Evolutionary conservation across 2,888 invertebrate genomes (phyloP).

Genomic region (Pristionchus entomophagus): DNA sequence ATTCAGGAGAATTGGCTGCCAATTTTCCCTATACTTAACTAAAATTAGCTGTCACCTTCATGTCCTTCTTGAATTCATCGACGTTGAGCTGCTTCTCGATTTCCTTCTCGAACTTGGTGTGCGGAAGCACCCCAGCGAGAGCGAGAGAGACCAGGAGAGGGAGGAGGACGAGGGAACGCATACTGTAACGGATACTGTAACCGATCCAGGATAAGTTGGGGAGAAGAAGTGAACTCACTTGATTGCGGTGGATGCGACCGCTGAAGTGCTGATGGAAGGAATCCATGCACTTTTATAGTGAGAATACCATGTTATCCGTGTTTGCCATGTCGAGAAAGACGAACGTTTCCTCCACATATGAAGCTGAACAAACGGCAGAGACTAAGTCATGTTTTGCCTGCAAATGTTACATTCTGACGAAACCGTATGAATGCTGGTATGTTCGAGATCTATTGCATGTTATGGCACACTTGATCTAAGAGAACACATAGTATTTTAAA

Average conservation of each 20-base stretch:
- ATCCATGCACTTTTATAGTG: neutral
- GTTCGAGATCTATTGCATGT: too few relatives aligned
- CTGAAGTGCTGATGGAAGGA: conserved; percentile 18
- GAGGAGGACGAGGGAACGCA: conserved; percentile 6
- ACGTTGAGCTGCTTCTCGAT: conserved; percentile 29
- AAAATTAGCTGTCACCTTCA: too few relatives aligned
- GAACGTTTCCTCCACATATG: neutral
- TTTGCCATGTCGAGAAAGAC: neutral
- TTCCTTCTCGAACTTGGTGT: conserved; percentile 43
- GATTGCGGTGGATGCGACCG: conserved; percentile 33
- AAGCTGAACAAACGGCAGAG: conserved; percentile 3
- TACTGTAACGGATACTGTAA: conserved; percentile 11
- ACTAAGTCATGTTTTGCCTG: conserved; percentile 8
- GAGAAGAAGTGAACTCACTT: conserved; percentile 15
- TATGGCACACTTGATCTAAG: too few relatives aligned
- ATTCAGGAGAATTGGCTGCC: too few relatives aligned
- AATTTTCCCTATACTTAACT: too few relatives aligned
- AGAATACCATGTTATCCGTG: neutral
- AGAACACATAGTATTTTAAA: too few relatives aligned
- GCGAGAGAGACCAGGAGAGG: neutral
- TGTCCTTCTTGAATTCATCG: conserved; percentile 44
- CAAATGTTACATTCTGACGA: too few relatives aligned
- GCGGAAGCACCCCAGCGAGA: neutral
- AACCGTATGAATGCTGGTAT: too few relatives aligned
- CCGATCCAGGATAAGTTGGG: neutral